phyloP scores from a whole-genome alignment of 1,140 invertebrate genomes.

The Penaeus indicus region DNA sequence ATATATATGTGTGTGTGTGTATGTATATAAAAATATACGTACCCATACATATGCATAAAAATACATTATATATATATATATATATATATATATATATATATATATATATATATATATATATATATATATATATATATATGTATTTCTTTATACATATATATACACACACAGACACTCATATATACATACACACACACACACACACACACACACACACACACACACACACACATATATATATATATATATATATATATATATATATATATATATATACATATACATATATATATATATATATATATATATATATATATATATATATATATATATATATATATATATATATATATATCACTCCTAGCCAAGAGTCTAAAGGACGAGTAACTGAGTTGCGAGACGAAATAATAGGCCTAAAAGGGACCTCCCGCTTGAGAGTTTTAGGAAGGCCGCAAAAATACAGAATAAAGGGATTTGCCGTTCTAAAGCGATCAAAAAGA shows the following conservation, averaged over 20 bases:
- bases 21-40: neutral
- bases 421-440: too few species aligned
- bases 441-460: too few species aligned
- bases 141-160: conserved; percentile 19
- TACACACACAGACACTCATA: neutral
- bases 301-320: conserved; percentile 19
- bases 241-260: too few species aligned
- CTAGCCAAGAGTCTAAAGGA: too few species aligned
- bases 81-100: neutral
- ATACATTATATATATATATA: neutral
- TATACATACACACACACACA: too few species aligned
- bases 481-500: too few species aligned
- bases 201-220: too few species aligned
- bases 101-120: neutral
- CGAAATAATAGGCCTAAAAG: too few species aligned
- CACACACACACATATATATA: too few species aligned
- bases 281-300: conserved; percentile 43
- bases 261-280: conserved; percentile 40
- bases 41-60: neutral
- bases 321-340: conserved; percentile 3
- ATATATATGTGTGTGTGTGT: too few species aligned
- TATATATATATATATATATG: conserved; percentile 27
- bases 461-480: too few species aligned
- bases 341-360: neutral
- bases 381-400: too few species aligned